A percentile compares a stretch with the other conserved stretches of the same genome.
Evolutionary conservation across 2,888 invertebrate species (phyloP).

Genomic region (Thyatira batis): DNA sequence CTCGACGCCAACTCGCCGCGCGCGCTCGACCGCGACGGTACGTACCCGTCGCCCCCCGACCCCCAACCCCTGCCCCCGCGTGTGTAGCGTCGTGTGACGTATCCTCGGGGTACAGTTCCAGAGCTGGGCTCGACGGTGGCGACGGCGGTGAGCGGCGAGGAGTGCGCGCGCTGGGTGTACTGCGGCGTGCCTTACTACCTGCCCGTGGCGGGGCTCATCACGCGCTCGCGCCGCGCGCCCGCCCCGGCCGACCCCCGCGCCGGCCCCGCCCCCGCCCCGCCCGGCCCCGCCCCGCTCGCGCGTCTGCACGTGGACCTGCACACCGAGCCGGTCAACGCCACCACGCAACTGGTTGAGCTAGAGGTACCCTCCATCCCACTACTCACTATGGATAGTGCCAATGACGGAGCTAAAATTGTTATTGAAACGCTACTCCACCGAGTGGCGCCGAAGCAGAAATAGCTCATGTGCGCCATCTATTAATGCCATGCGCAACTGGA

Average conservation of each 20-base stretch:
- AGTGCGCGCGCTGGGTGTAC: conserved; percentile 85
- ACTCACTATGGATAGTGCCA: too few species aligned
- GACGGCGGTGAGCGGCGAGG: conserved; percentile 25
- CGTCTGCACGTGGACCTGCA: conserved; percentile 8
- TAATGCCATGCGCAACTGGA: too few species aligned
- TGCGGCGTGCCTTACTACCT: conserved; percentile 92
- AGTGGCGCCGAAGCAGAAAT: too few species aligned
- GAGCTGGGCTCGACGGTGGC: not conserved
- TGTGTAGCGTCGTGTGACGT: not conserved
- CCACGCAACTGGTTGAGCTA: conserved; percentile 9
- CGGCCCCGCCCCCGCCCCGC: conserved; percentile 27
- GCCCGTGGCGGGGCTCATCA: conserved; percentile 86
- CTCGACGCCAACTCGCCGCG: conserved; percentile 88
- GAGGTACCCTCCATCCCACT: too few species aligned
- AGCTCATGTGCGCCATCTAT: too few species aligned
- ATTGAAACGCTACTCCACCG: too few species aligned
- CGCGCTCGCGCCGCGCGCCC: conserved; percentile 84
- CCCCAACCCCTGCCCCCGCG: conserved; percentile 82
- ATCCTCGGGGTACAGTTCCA: not conserved
- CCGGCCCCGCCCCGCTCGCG: too few species aligned
- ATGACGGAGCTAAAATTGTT: too few species aligned
- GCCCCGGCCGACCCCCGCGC: conserved; percentile 71
- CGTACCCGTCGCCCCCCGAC: conserved; percentile 68
- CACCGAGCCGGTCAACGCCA: conserved; percentile 8
- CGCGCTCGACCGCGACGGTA: conserved; percentile 40